These are phyloP conservation scores for Pammene aurita DNA, from an alignment of 2,888 invertebrate genomes.

Conservation along the genomic window DNA sequence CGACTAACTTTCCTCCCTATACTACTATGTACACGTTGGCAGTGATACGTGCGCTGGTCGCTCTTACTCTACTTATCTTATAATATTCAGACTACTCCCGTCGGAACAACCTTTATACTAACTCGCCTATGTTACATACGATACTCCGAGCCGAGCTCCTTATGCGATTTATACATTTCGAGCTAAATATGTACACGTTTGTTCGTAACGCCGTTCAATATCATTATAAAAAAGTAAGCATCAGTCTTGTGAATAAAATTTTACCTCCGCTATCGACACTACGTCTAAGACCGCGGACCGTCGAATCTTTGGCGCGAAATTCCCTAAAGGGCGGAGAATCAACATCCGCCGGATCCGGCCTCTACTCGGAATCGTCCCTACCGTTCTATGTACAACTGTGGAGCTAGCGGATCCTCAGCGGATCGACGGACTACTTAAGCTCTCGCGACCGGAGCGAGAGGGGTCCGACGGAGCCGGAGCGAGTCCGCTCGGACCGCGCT, in stretches of 20 bases:
- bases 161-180: slow-evolving; percentile 60
- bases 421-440: slow-evolving; percentile 18
- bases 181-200: slow-evolving; percentile 70
- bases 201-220: slow-evolving; percentile 62
- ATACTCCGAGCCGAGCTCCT: slow-evolving; percentile 44
- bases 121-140: slow-evolving; percentile 55
- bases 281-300: slow-evolving; percentile 55
- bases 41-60: slow-evolving; percentile 78
- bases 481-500: background rate
- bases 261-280: slow-evolving; percentile 61
- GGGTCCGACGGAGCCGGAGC: background rate
- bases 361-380: slow-evolving; percentile 37
- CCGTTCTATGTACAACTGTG: background rate
- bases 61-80: slow-evolving; percentile 53
- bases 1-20: slow-evolving; percentile 51
- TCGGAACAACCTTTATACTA: slow-evolving; percentile 53
- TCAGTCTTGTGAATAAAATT: slow-evolving; percentile 78
- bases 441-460: background rate
- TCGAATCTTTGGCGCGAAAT: slow-evolving; percentile 73
- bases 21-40: slow-evolving; percentile 77
- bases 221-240: slow-evolving; percentile 76
- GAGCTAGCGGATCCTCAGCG: slow-evolving; percentile 3
- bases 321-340: slow-evolving; percentile 58
- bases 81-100: slow-evolving; percentile 65
- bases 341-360: slow-evolving; percentile 61